phyloP scores from a whole-genome alignment of 2,113 vertebrate genomes.

The Oreochromis aureus region DNA sequence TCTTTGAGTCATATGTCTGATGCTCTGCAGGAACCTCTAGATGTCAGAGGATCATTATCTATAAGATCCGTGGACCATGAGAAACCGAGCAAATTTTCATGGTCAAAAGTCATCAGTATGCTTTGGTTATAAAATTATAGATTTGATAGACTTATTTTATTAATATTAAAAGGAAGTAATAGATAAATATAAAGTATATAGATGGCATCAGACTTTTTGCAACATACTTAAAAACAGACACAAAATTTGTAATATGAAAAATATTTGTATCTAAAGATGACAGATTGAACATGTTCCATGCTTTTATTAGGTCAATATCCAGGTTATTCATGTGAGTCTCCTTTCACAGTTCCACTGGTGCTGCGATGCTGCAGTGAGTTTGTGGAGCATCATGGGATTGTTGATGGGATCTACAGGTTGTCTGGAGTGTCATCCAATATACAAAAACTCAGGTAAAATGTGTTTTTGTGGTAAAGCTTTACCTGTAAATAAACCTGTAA shows the following conservation, averaged over 20 bases:
- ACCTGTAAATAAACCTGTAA: background rate
- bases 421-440: constrained; percentile 93
- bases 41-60: background rate
- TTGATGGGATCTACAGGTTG: constrained; percentile 90
- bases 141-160: background rate
- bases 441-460: constrained; percentile 81
- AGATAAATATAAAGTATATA: too few relatives aligned
- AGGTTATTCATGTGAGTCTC: background rate
- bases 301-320: background rate
- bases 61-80: background rate
- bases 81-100: background rate
- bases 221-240: background rate
- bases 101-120: background rate
- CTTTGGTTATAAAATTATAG: background rate
- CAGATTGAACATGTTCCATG: background rate
- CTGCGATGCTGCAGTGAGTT: constrained; percentile 84
- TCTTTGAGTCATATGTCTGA: background rate
- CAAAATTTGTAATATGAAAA: background rate
- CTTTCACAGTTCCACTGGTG: constrained; percentile 82
- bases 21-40: background rate
- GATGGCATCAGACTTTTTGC: background rate
- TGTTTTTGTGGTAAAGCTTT: background rate
- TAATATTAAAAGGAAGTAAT: too few relatives aligned
- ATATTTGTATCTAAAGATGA: background rate
- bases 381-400: constrained; percentile 85